Percentiles rank a stretch among this genome's conserved stretches.
phyloP scores from a whole-genome alignment of 1,140 invertebrate genomes.

The Lepidurus apus region DNA sequence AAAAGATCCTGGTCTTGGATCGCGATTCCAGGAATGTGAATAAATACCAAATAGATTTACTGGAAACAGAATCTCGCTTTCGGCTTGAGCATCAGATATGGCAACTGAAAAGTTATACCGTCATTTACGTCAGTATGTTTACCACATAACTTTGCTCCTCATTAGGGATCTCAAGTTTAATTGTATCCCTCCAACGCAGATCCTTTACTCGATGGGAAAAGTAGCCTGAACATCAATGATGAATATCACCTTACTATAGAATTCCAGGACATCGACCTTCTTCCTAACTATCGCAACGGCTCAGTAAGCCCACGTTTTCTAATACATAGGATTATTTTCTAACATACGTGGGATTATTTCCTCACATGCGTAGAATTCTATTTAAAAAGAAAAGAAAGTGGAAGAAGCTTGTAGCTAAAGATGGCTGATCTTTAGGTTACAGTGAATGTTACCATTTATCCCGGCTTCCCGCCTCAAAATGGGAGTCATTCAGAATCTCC shows the following conservation, averaged over 20 bases:
- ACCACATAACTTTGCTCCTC: background rate
- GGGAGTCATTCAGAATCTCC: background rate
- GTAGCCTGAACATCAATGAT: conserved; percentile 17
- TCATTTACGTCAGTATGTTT: conserved; percentile 31
- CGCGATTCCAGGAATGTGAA: conserved; percentile 35
- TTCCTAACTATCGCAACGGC: conserved; percentile 40
- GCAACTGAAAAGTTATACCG: conserved; percentile 13
- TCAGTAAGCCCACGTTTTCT: conserved; percentile 23
- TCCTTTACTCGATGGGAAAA: background rate
- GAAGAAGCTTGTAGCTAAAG: background rate
- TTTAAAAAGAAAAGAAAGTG: no score
- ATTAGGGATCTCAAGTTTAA: background rate
- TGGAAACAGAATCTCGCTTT: background rate
- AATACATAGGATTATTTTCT: background rate
- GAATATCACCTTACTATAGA: conserved; percentile 45
- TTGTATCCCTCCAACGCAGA: background rate
- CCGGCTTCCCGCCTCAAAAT: background rate
- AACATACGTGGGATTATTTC: background rate
- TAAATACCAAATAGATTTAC: conserved; percentile 28
- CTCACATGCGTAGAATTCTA: no score
- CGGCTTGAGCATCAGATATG: conserved; percentile 26
- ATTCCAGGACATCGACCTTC: conserved; percentile 44
- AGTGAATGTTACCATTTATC: conserved; percentile 22
- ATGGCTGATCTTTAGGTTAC: background rate
- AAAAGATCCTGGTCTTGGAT: conserved; percentile 33